Base-by-base conservation (phyloP, 2,888 invertebrate genomes). In the Branchipolynoe longqiensis region DNA sequence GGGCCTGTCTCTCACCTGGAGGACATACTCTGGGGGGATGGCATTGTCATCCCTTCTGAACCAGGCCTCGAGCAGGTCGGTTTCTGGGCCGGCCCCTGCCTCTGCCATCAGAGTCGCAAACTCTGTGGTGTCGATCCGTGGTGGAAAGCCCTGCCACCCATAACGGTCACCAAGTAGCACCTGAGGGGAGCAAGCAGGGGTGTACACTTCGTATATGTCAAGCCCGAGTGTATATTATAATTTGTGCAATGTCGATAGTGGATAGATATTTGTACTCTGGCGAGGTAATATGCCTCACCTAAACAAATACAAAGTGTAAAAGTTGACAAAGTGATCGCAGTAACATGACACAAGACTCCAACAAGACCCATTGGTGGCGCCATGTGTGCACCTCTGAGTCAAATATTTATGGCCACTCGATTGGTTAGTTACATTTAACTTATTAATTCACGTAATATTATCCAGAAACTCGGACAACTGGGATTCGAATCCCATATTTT, bases 1-100 rank as follows among this genome's bases (percentile, higher is more conserved):
- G n/a, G n/a, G n/a, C n/a, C n/a, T n/a, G n/a, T n/a, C n/a, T 8
- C 38, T 74, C 88, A 93, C 92, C 90, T 92, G 92, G 6, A 93
- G 88, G 0, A 91, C 73, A 86, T 92, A 92, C 22, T 88, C 85
- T 14, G 90, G 89, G 62, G 92, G 93, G 4, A 91, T 84, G 22
- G 90, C 87, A 85, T 93, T 93, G 36, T 90, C 89, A 86, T 93
- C 92, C 85, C 88, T 87, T 40, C 87, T 87, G 87, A 91, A 93
- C 93, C 93, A 93, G 22, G 88, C 88, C 25, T 89, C 87, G 36
- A 93, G 84, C 12, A 92, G 64, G 33, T 40, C 33, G 1, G 38
- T n/a, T 8, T 62, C 62, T 22, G n/a, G n/a, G 8, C 89, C 88
- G n/a, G 85, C 85, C 28, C 90, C 85, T 14, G 89, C 83, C 6